Percentiles rank a stretch among this genome's conserved stretches.
These are phyloP conservation scores for Nesometra sesokonis DNA, from an alignment of 35 echinoderm and acorn worm species.

Conservation along the genomic window DNA sequence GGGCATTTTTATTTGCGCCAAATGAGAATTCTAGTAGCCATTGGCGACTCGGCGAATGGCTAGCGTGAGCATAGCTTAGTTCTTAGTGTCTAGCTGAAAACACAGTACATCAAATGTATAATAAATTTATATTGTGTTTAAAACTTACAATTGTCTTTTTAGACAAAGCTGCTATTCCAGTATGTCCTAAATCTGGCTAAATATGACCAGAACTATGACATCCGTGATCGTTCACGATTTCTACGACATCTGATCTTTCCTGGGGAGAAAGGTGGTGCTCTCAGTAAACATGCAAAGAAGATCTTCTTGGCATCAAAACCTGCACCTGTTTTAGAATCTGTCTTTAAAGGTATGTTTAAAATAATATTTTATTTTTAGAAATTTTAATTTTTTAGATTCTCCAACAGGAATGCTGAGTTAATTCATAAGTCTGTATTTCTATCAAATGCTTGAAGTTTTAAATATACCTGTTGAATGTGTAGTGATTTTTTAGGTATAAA, in stretches of 20 bases:
- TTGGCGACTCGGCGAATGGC: too few relatives aligned
- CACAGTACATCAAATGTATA: background rate
- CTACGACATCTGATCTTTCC: slow-evolving; percentile 75
- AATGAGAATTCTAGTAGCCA: too few relatives aligned
- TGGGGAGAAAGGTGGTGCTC: slow-evolving; percentile 72
- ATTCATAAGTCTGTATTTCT: too few relatives aligned
- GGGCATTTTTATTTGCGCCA: too few relatives aligned
- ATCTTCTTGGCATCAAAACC: slow-evolving; percentile 90
- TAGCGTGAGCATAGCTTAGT: too few relatives aligned
- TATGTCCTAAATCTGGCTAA: slow-evolving; percentile 96
- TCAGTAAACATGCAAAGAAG: slow-evolving; percentile 98
- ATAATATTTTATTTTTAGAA: too few relatives aligned
- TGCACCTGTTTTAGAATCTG: slow-evolving; percentile 90
- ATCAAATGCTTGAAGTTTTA: too few relatives aligned
- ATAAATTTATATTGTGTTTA: background rate
- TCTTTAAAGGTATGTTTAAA: slow-evolving; percentile 74
- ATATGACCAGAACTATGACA: slow-evolving; percentile 99
- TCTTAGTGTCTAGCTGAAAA: too few relatives aligned
- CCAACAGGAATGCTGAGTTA: too few relatives aligned
- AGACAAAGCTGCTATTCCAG: slow-evolving; percentile 94
- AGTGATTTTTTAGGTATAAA: too few relatives aligned
- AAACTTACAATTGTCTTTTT: background rate
- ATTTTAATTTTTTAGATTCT: too few relatives aligned
- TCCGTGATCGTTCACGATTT: slow-evolving; percentile 89
- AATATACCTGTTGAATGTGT: too few relatives aligned